Conservation (phyloP, 2,797 vertebrate genomes). For the Nasua narica region DNA sequence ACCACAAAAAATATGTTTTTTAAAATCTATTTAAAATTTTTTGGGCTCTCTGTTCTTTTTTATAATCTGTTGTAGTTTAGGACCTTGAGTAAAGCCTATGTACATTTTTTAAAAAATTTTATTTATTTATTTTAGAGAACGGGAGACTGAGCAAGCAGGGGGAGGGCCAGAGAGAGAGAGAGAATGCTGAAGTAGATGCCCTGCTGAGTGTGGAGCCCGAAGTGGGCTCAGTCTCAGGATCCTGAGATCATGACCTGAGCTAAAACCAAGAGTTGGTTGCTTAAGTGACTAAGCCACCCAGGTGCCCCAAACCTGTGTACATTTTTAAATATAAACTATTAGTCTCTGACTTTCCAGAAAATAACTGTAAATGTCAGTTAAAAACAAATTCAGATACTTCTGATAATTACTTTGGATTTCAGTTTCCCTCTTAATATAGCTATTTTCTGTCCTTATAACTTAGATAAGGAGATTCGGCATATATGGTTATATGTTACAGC, state of each 20-base stretch:
- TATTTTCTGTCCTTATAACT: conserved; percentile 6
- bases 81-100: neutral
- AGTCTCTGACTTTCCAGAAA: conserved; percentile 17
- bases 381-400: conserved; percentile 1
- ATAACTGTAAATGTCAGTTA: neutral
- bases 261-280: neutral
- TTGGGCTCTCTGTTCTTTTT: neutral
- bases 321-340: neutral
- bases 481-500: neutral
- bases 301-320: neutral
- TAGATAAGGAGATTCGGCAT: conserved; percentile 8
- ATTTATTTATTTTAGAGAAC: neutral
- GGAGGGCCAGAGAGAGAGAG: neutral
- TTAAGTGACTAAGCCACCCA: neutral
- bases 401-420: neutral
- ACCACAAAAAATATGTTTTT: neutral
- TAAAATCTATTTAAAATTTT: conserved; percentile 5
- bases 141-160: neutral
- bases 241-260: neutral
- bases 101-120: neutral
- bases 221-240: neutral
- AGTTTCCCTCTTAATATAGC: neutral
- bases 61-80: neutral
- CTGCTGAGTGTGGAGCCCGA: neutral
- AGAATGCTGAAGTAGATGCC: neutral